Percentiles rank a stretch among this genome's conserved stretches.
Conservation (phyloP, 2,797 vertebrate species). For the Cuniculus paca region DNA sequence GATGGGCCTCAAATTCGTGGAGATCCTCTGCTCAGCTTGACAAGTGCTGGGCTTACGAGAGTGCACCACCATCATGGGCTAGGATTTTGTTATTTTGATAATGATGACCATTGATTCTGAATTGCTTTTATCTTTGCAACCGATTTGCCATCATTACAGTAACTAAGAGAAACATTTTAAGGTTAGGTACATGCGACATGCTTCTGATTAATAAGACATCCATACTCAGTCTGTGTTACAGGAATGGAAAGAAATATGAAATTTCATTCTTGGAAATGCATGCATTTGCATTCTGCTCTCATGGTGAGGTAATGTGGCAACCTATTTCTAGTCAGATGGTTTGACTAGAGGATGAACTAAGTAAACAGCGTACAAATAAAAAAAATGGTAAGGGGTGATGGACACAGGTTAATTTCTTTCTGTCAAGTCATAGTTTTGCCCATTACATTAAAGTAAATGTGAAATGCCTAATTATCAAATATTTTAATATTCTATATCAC, state of each 20-base stretch:
- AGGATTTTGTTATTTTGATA: background rate
- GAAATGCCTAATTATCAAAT: background rate
- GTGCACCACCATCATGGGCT: background rate
- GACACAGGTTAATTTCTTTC: background rate
- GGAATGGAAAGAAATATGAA: background rate
- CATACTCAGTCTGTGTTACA: background rate
- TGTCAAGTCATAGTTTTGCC: background rate
- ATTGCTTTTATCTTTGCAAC: slow-evolving; percentile 5
- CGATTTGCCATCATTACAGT: background rate
- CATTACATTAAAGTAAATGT: background rate
- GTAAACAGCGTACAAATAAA: background rate
- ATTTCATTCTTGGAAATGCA: background rate
- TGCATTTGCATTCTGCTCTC: background rate
- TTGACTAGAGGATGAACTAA: background rate
- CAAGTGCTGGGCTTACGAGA: background rate
- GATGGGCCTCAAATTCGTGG: background rate
- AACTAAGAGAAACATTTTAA: background rate
- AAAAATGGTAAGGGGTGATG: background rate
- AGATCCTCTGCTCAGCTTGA: background rate
- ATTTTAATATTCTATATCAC: background rate
- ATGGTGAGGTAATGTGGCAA: background rate
- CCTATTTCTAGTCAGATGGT: background rate
- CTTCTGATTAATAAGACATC: background rate
- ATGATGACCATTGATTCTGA: background rate
- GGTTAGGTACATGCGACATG: background rate